Evolutionary conservation across 2,797 vertebrate species (phyloP).

Genomic region (Myotis daubentonii): DNA sequence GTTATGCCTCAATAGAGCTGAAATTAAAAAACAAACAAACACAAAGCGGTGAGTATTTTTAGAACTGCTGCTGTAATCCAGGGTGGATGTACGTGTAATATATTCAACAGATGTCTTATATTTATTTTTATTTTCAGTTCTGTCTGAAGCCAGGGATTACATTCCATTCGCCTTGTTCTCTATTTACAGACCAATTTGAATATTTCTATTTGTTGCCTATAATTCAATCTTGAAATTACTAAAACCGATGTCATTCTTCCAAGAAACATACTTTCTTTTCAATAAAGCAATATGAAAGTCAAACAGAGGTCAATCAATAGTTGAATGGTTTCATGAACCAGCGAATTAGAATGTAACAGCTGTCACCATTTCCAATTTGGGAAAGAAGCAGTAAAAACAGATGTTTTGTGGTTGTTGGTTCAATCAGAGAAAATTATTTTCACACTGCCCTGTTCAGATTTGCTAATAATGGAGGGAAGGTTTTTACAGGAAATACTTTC

Average conservation of each 20-base stretch:
- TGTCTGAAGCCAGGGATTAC: neutral
- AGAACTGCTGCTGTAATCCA: neutral
- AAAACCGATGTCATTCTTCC: conserved; percentile 57
- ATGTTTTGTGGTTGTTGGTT: conserved; percentile 43
- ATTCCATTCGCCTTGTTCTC: neutral
- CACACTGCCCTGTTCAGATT: conserved; percentile 3
- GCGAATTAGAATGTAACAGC: conserved; percentile 6
- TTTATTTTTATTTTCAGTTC: conserved; percentile 41
- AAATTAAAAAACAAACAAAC: neutral
- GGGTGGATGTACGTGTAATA: neutral
- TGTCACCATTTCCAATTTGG: conserved; percentile 34
- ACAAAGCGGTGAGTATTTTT: neutral
- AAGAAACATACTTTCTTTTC: conserved; percentile 50
- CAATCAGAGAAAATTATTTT: conserved; percentile 51
- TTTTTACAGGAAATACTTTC: conserved; percentile 32
- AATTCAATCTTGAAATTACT: conserved; percentile 56
- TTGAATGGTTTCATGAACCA: conserved; percentile 16
- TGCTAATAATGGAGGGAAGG: neutral
- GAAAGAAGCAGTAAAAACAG: conserved; percentile 34
- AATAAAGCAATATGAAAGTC: conserved; percentile 53
- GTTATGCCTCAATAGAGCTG: neutral
- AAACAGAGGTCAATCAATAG: conserved; percentile 31
- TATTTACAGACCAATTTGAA: neutral
- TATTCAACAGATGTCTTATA: neutral
- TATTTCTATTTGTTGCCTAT: conserved; percentile 39